Base-by-base conservation (phyloP, 2,113 vertebrate genomes). In the Bothrops jararaca region DNA sequence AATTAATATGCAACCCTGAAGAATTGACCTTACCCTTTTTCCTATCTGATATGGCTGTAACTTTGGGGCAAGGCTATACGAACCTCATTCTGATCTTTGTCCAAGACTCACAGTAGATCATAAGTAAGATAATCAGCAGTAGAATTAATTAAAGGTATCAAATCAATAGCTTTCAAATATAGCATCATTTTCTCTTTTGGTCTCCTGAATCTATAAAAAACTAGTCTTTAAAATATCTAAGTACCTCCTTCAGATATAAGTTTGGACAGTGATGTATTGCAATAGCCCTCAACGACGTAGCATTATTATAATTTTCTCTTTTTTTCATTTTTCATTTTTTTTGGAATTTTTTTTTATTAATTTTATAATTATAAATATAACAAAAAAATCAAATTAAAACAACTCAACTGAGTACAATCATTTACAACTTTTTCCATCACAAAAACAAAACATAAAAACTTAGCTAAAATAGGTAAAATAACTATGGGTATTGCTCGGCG, bases 211-310 rank as follows among this genome's bases (percentile, higher is more conserved):
- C 88, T 85, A 58, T 26, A 24, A 58, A 92, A 92, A 92, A 60
- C 42, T 60, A 86, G 85, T 90, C 53, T 85, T 85, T 92, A 89
- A 58, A 60, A 86, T 80, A 92, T 39, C 69, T 89, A 89, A 85
- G 54, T 69, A 92, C 69, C 69, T 89, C 69, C 88, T 60, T 92
- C 69, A 89, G 54, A 50, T 88, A 89, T 58, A 89, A 58, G 42
- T 92, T 42, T 90, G 57, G 54, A 90, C 89, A 93, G 89, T 64
- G 80, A 86, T 86, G 13, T 53, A 90, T 93, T 90, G 89, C 42
- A 12, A 52, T 64, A 64, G n/a, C 86, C 45, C 80, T 93, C 92
- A 93, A 93, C 56, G 92, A 86, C 48, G 86, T 29, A 42, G 45
- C 34, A 29, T 80, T 93, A 42, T 86, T 93, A 86, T 53, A 53